These are phyloP conservation scores for Cataglyphis altisquamis DNA, from an alignment of 2,888 invertebrate species.

Conservation along the genomic window DNA sequence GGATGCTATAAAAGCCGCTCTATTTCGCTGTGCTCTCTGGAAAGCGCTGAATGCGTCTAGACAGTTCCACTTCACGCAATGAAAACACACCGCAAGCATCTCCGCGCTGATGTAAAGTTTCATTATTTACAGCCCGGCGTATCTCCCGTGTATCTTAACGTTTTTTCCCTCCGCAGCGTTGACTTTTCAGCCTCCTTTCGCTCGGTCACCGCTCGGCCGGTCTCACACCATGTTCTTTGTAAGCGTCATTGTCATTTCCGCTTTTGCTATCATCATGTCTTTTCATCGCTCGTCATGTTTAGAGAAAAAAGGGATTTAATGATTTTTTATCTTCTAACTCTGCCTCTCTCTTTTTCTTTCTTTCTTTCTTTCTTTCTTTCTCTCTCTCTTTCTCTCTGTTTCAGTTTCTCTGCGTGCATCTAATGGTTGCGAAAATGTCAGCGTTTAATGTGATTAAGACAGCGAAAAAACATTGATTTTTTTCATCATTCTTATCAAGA, in stretches of 20 bases:
- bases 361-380: too few species aligned
- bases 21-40: constrained; percentile 62
- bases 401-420: not conserved
- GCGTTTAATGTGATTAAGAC: not conserved
- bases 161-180: not conserved
- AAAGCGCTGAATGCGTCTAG: constrained; percentile 82
- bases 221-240: not conserved
- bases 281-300: not conserved
- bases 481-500: not conserved
- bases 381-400: not conserved
- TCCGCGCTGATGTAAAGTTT: constrained; percentile 74
- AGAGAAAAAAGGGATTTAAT: constrained; percentile 1
- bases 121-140: constrained; percentile 72
- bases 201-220: not conserved
- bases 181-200: constrained; percentile 18
- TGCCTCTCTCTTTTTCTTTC: too few species aligned
- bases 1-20: constrained; percentile 74
- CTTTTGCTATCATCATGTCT: not conserved
- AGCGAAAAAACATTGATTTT: not conserved
- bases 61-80: constrained; percentile 83
- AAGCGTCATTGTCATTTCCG: not conserved
- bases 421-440: not conserved
- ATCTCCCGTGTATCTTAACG: constrained; percentile 44
- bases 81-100: constrained; percentile 80
- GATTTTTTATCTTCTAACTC: not conserved